These are phyloP conservation scores for Astyanax mexicanus DNA, from an alignment of 2,797 vertebrate genomes.

Conservation along the genomic window DNA sequence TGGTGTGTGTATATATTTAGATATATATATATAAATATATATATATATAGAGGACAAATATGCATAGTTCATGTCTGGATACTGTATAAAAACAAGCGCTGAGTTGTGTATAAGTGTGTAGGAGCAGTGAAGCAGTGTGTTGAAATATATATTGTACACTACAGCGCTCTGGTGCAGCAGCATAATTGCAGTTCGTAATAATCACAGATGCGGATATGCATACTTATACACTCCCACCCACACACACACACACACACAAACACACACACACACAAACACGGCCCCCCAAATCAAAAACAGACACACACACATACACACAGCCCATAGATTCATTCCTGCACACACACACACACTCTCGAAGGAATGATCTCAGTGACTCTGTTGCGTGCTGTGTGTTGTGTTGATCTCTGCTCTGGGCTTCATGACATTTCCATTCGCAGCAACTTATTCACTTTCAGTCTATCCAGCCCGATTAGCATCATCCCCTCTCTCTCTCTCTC, in stretches of 20 bases:
- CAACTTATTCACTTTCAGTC: conserved; percentile 70
- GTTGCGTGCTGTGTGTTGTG: conserved; percentile 56
- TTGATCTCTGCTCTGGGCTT: conserved; percentile 65
- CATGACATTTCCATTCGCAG: conserved; percentile 77
- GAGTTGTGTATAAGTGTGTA: neutral
- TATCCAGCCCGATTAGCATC: conserved; percentile 68
- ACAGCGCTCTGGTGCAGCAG: conserved; percentile 48
- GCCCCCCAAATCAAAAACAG: conserved; percentile 35
- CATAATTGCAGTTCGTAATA: conserved; percentile 66
- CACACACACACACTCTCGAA: conserved; percentile 20
- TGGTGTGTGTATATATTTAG: too few species aligned
- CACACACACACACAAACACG: conserved; percentile 16
- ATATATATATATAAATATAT: too few species aligned
- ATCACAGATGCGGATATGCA: conserved; percentile 66
- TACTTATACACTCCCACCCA: conserved; percentile 15
- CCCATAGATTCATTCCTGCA: neutral
- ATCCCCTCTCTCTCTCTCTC: conserved; percentile 31
- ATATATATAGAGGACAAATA: too few species aligned
- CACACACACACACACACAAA: conserved; percentile 22
- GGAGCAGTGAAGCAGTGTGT: conserved; percentile 42
- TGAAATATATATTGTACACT: conserved; percentile 44
- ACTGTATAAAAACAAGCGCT: neutral
- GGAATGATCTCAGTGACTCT: conserved; percentile 64
- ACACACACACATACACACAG: neutral
- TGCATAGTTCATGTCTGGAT: too few species aligned